Conservation (phyloP, 2,888 invertebrate species). For the Portevinia maculata region DNA sequence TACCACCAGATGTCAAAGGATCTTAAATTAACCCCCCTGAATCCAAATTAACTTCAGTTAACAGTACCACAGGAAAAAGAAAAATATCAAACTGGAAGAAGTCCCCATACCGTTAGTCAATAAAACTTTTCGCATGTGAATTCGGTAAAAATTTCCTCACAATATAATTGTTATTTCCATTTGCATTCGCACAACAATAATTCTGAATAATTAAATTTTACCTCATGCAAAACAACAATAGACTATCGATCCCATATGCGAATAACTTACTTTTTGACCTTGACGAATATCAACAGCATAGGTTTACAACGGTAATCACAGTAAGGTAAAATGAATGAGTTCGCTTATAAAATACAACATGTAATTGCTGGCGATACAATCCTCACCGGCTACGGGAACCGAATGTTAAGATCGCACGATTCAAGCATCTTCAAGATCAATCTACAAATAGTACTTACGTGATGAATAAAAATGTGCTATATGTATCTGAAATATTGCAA, state of each 20-base stretch:
- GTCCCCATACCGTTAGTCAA: neutral
- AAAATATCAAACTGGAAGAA: neutral
- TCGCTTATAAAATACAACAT: slow-evolving; percentile 46
- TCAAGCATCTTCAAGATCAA: slow-evolving; percentile 13
- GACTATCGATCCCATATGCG: neutral
- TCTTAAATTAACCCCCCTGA: neutral
- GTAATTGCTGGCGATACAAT: neutral
- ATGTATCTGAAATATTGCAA: slow-evolving; percentile 63
- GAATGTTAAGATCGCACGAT: slow-evolving; percentile 36
- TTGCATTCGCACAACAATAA: neutral
- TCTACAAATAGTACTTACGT: slow-evolving; percentile 39
- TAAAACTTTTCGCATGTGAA: neutral
- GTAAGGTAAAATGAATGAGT: slow-evolving; percentile 32
- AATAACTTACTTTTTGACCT: slow-evolving; percentile 38
- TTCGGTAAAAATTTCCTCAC: neutral
- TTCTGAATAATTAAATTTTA: neutral
- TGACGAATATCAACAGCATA: slow-evolving; percentile 34
- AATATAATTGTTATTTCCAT: neutral
- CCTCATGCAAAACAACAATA: slow-evolving; percentile 7
- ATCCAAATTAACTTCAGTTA: neutral
- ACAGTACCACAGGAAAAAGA: neutral
- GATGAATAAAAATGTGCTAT: slow-evolving; percentile 55
- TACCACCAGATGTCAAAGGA: neutral
- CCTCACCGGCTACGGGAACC: neutral
- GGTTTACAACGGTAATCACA: slow-evolving; percentile 58